Base-by-base conservation (phyloP, 2,113 vertebrate genomes). In the Sorex fumeus region DNA sequence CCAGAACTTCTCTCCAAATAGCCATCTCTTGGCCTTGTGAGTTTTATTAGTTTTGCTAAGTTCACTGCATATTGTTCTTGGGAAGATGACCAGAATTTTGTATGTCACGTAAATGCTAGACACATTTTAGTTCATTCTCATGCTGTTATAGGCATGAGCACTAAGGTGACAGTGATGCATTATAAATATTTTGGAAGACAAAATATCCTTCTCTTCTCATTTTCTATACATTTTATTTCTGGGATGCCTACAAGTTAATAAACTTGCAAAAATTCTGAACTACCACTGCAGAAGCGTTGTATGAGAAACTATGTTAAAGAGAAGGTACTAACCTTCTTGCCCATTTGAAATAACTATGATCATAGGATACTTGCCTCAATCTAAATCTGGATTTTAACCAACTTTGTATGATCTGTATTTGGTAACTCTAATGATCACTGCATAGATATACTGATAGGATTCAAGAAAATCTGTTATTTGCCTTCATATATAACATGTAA, bases 361-460 rank as follows among this genome's bases (percentile, higher is more conserved):
- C 50, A 36, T 50, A 91, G 77, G 77, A 50, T 43, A 75, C 28
- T 82, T 84, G 28, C 40, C 53, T 84, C 34, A 76, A 32, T 47
- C 36, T 88, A 93, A 90, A 69, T 60, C 13, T 53, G 23, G 34
- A 18, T 84, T 87, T 83, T 80, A 93, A 60, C n/a, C 2, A 78
- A 74, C 18, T 64, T 47, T 43, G 43, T 66, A 81, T n/a, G 30
- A 79, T 15, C 70, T 91, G 32, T 34, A 28, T 75, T 93, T 90
- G 28, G 87, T 16, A 90, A 1, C 43, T 70, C 69, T 1, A 84
- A 34, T 75, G 70, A 15, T 94, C 21, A 75, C 66, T 90, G 36
- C 47, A 90, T 7, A 87, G 12, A 40, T 92, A 47, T 70, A 89
- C 45, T 93, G 47, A 94, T 88, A 88, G 57, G 47, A 53, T 62